phyloP scores from a whole-genome alignment of 2,113 vertebrate species.

The Barbus barbus region DNA sequence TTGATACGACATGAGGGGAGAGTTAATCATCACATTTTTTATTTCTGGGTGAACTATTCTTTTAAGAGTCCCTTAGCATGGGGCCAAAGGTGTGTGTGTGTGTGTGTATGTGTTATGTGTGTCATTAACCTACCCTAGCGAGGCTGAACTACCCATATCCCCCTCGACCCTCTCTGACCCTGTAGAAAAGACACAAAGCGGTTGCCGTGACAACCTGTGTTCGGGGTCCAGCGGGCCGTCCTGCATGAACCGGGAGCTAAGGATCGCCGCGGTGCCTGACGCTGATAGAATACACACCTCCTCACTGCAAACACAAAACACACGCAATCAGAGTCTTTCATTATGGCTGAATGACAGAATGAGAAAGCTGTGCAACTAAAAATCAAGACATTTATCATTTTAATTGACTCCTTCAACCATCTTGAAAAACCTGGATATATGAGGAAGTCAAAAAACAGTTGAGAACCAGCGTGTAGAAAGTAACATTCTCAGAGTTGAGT shows the following conservation, averaged over 20 bases:
- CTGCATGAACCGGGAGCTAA: constrained; percentile 94
- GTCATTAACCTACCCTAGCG: constrained; percentile 74
- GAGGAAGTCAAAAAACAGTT: neutral
- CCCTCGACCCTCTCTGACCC: constrained; percentile 81
- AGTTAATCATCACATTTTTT: neutral
- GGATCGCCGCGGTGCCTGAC: constrained; percentile 92
- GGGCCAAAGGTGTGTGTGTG: constrained; percentile 32
- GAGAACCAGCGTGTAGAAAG: neutral
- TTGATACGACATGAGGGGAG: neutral
- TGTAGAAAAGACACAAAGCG: constrained; percentile 77
- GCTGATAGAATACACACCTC: constrained; percentile 98
- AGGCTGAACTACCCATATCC: constrained; percentile 78
- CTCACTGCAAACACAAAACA: constrained; percentile 76
- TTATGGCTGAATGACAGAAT: neutral
- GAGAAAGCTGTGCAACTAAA: neutral
- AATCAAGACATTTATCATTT: neutral
- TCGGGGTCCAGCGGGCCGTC: constrained; percentile 91
- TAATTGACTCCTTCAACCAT: too few species aligned
- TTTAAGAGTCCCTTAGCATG: constrained; percentile 12
- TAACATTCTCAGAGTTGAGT: neutral
- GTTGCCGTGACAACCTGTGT: constrained; percentile 88
- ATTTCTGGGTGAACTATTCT: neutral
- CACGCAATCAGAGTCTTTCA: neutral
- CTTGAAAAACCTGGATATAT: neutral
- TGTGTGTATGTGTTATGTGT: neutral